Evolutionary conservation across 1,140 invertebrate genomes (phyloP).

Genomic region (Calosoma granatense): DNA sequence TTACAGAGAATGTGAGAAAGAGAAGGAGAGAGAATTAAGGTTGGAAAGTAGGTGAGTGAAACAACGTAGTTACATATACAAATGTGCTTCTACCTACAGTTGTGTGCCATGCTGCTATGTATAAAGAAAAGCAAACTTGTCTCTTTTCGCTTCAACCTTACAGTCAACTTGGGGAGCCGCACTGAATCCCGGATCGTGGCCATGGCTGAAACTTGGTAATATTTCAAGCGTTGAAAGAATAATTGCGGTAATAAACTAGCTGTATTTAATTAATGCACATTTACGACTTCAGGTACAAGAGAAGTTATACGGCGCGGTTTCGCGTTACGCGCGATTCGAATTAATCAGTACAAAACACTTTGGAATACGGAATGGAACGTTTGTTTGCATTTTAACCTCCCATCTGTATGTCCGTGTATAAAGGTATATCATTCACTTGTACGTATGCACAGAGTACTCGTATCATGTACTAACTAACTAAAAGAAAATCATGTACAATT

Average conservation of each 20-base stretch:
- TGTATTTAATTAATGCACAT: slow-evolving; percentile 8
- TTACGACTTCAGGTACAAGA: not conserved
- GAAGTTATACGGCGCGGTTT: not conserved
- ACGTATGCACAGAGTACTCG: too few relatives aligned
- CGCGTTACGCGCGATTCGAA: not conserved
- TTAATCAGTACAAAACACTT: not conserved
- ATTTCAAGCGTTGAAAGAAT: slow-evolving; percentile 9
- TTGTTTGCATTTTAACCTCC: too few relatives aligned
- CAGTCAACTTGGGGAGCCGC: too few relatives aligned
- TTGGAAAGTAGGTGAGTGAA: not conserved
- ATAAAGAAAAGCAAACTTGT: not conserved
- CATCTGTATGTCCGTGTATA: too few relatives aligned
- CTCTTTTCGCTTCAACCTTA: not conserved
- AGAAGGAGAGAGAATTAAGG: not conserved
- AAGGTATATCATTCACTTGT: too few relatives aligned
- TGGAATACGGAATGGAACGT: not conserved
- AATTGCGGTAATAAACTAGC: slow-evolving; percentile 8
- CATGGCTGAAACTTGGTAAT: slow-evolving; percentile 3
- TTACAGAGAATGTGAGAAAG: too few relatives aligned
- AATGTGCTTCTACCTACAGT: too few relatives aligned
- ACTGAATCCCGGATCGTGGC: too few relatives aligned
- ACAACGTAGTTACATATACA: too few relatives aligned
- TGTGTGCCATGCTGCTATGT: too few relatives aligned
- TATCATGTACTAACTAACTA: too few relatives aligned
- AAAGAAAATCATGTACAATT: too few relatives aligned